Evolutionary conservation across 1,140 invertebrate genomes (phyloP).

Genomic region (Drosophila parabipectinata): DNA sequence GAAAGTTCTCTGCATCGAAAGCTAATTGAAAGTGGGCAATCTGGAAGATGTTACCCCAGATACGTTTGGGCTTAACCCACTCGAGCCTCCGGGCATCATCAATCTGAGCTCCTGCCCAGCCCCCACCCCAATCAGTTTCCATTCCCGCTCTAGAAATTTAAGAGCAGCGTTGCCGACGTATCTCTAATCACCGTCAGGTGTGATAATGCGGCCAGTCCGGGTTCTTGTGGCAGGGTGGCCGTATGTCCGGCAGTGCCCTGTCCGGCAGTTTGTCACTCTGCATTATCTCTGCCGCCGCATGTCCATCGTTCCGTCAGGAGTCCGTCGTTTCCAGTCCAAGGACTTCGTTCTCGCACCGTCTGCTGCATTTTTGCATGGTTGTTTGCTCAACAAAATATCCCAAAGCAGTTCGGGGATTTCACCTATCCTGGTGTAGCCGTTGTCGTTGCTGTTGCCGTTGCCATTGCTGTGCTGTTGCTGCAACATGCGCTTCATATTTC

Average conservation of each 20-base stretch:
- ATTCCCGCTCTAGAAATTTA: constrained; percentile 43
- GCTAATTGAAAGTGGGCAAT: constrained; percentile 30
- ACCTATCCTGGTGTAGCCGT: constrained; percentile 22
- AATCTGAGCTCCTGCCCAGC: constrained; percentile 43
- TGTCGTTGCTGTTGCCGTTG: constrained; percentile 6
- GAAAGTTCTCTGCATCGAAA: constrained; percentile 6
- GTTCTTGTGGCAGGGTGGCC: not conserved
- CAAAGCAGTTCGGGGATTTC: constrained; percentile 65
- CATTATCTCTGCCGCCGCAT: constrained; percentile 25
- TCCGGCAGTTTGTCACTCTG: constrained; percentile 64
- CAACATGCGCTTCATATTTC: constrained; percentile 64
- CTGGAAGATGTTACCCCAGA: not conserved
- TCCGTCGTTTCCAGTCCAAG: constrained; percentile 6
- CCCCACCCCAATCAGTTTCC: constrained; percentile 41
- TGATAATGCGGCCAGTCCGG: constrained; percentile 55
- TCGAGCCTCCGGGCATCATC: constrained; percentile 29
- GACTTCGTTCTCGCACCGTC: constrained; percentile 39
- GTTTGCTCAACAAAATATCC: constrained; percentile 72
- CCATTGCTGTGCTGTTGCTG: constrained; percentile 13
- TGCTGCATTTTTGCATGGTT: constrained; percentile 70
- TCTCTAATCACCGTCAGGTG: constrained; percentile 70
- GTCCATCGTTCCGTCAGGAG: constrained; percentile 10
- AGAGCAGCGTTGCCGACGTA: constrained; percentile 22
- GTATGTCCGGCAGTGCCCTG: not conserved
- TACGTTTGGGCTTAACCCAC: not conserved